Evolutionary conservation across 2,797 vertebrate species (phyloP), one percentile per base, ranked within the genome.

Genomic region (Chrysocyon brachyurus): DNA sequence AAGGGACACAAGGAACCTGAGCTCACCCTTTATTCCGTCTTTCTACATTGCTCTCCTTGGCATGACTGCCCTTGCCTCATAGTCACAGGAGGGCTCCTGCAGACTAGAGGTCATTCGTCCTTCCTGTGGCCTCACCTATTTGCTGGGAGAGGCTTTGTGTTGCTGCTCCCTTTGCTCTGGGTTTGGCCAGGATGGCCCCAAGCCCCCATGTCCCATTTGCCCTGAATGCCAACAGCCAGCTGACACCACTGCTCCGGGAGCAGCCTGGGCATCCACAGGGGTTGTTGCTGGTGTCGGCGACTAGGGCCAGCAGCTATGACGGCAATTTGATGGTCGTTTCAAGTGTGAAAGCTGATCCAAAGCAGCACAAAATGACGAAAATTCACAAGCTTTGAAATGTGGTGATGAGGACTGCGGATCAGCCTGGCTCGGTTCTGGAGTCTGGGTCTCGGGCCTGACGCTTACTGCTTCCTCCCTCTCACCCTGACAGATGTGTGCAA

Each of bases 391-490:
- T 21, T 12, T 28, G 1, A 6, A 24, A 10, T 6, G 2, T 5
- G 10, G n/a, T 0, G 11, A 26, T 3, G 17, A 36, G 87, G 11
- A 14, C 17, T 14, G 1, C 2, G 0, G 1, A 33, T 26, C 14
- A 17, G 1, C 7, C 6, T 3, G 40, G 86, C 86, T 33, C 28
- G 4, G 59, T 22, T 22, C 59, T 31, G 59, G 49, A 26, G 59
- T 6, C 17, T 46, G 7, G 15, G 16, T 64, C 26, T 57, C 7
- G 0, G 8, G 78, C 11, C 0, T 1, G 56, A 12, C 2, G 22
- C 12, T 3, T 2, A 22, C 68, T 12, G 17, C 28, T 21, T 46
- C 36, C 7, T 73, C 33, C 22, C 49, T 12, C 33, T 12, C 28
- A 1, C n/a, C 2, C 40, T 26, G 21, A 16, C 0, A 2, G 0